Conservation (phyloP, 2,888 invertebrate genomes). For the Smittia aterrima region DNA sequence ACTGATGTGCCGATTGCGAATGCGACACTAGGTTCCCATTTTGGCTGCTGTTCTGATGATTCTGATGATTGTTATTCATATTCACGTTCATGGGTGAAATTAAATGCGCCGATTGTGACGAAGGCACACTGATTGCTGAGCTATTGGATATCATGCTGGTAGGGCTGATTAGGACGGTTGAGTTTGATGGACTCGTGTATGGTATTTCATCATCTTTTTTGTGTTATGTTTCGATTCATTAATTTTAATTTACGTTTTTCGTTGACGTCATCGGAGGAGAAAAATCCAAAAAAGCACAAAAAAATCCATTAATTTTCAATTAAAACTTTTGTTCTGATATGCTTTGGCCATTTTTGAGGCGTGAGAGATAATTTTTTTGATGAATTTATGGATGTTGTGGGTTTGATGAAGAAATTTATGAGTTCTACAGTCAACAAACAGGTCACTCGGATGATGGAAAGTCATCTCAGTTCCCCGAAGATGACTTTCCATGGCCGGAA, state of each 20-base stretch:
- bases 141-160: constrained; percentile 44
- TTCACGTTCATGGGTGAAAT: constrained; percentile 47
- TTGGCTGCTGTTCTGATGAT: constrained; percentile 48
- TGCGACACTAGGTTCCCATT: constrained; percentile 49
- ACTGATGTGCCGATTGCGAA: constrained; percentile 54
- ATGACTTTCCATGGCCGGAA: too few relatives aligned
- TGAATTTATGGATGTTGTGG: background rate
- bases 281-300: background rate
- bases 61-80: constrained; percentile 46
- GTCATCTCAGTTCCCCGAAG: too few relatives aligned
- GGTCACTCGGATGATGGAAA: too few relatives aligned
- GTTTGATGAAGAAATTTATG: background rate
- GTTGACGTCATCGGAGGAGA: constrained; percentile 4
- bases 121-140: constrained; percentile 47
- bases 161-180: constrained; percentile 52
- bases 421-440: too few relatives aligned
- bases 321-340: background rate
- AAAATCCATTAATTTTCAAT: constrained; percentile 11
- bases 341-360: background rate
- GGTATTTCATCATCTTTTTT: constrained; percentile 28
- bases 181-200: constrained; percentile 48
- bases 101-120: constrained; percentile 54
- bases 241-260: background rate
- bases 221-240: background rate
- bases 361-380: background rate